Conservation (phyloP, 2,888 invertebrate genomes). For the Therioaphis trifolii region DNA sequence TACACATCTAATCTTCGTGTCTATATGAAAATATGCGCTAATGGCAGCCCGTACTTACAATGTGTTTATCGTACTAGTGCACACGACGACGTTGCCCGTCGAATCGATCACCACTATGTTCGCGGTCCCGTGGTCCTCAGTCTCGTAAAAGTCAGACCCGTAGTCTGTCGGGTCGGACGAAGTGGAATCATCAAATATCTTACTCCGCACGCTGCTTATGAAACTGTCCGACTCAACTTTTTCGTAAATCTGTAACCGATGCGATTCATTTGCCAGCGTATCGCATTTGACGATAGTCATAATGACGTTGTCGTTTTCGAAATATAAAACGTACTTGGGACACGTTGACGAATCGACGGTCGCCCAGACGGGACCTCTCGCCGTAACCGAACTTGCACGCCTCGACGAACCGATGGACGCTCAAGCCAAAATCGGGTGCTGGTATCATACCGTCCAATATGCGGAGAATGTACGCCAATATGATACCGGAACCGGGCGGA, state of each 20-base stretch:
- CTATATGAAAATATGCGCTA: too few species aligned
- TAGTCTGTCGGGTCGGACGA: constrained; percentile 67
- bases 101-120: constrained; percentile 82
- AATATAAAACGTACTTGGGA: constrained; percentile 59
- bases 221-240: constrained; percentile 55
- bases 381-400: constrained; percentile 93
- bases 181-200: constrained; percentile 70
- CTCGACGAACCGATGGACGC: constrained; percentile 83
- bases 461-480: constrained; percentile 84
- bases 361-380: constrained; percentile 86
- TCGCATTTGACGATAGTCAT: too few species aligned
- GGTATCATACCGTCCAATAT: constrained; percentile 74
- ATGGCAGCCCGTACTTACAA: constrained; percentile 71
- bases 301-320: too few species aligned
- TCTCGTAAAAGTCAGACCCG: constrained; percentile 64
- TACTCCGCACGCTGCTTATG: constrained; percentile 36
- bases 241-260: constrained; percentile 43
- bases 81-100: constrained; percentile 89
- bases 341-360: constrained; percentile 80
- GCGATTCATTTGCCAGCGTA: too few species aligned
- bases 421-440: constrained; percentile 72
- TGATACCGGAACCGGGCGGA: constrained; percentile 86
- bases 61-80: constrained; percentile 88
- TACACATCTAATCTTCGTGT: too few species aligned
- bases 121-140: constrained; percentile 75